phyloP scores from a whole-genome alignment of 2,113 vertebrate genomes.

The Vidua macroura region DNA sequence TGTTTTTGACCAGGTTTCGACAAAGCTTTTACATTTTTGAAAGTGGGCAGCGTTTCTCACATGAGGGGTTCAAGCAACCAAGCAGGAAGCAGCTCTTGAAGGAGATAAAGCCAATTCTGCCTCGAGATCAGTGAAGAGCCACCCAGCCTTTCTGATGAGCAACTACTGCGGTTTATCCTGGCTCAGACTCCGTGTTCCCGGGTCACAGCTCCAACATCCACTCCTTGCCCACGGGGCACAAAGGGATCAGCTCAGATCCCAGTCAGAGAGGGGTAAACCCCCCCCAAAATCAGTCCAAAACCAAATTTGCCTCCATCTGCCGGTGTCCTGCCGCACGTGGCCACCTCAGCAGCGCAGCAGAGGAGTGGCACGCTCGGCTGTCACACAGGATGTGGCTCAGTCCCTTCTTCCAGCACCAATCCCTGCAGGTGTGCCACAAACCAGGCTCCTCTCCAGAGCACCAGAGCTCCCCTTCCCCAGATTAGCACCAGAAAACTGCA shows the following conservation, averaged over 20 bases:
- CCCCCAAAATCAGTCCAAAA: background rate
- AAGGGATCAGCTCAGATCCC: background rate
- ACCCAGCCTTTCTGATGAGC: background rate
- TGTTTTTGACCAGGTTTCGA: too few species aligned
- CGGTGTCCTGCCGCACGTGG: background rate
- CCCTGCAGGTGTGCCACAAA: background rate
- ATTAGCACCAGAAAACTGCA: background rate
- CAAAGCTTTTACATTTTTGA: too few species aligned
- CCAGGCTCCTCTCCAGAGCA: background rate
- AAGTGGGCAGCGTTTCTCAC: too few species aligned
- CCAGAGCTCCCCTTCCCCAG: background rate
- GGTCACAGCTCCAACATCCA: fast-evolving
- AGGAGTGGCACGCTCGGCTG: background rate
- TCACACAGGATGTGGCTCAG: background rate
- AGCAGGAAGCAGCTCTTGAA: background rate
- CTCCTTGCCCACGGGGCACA: background rate
- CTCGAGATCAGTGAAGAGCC: background rate
- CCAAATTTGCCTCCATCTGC: background rate
- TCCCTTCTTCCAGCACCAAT: background rate
- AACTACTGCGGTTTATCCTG: background rate
- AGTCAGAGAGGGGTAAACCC: background rate
- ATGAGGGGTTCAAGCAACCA: background rate
- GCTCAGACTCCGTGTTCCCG: background rate
- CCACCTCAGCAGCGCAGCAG: background rate
- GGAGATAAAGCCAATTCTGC: background rate